Evolutionary conservation across 1,140 invertebrate genomes (phyloP).

Genomic region (Lordiphosa stackelbergi): DNA sequence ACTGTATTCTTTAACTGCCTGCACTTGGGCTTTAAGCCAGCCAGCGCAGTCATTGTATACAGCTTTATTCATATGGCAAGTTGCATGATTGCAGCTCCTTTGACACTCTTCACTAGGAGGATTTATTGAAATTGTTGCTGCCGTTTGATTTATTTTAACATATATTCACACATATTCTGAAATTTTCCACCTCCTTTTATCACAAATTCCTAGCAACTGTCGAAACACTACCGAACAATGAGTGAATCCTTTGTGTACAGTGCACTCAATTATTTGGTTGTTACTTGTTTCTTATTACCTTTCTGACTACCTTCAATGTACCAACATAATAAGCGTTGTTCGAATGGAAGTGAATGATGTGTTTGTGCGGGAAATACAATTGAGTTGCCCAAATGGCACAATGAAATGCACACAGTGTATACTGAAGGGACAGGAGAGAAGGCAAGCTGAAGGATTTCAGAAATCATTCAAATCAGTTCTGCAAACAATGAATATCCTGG

Average conservation of each 20-base stretch:
- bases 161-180: too few species aligned
- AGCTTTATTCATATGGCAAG: too few species aligned
- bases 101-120: too few species aligned
- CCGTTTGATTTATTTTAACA: too few species aligned
- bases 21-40: too few species aligned
- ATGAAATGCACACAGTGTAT: slow-evolving; percentile 51
- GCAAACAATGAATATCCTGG: too few species aligned
- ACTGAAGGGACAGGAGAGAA: not conserved
- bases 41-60: too few species aligned
- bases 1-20: too few species aligned
- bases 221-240: slow-evolving; percentile 17
- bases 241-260: slow-evolving; percentile 52
- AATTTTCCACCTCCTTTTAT: not conserved
- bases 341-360: slow-evolving; percentile 23
- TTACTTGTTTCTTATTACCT: slow-evolving; percentile 55
- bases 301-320: slow-evolving; percentile 11
- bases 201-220: slow-evolving; percentile 2
- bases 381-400: slow-evolving; percentile 35
- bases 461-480: too few species aligned
- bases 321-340: slow-evolving; percentile 16
- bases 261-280: slow-evolving; percentile 67
- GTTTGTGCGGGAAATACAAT: slow-evolving; percentile 38
- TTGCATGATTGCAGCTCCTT: too few species aligned
- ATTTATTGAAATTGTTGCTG: too few species aligned
- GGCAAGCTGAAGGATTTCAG: not conserved